These are phyloP conservation scores for Chromobotia macracanthus DNA, from an alignment of 2,797 vertebrate genomes.

Conservation along the genomic window DNA sequence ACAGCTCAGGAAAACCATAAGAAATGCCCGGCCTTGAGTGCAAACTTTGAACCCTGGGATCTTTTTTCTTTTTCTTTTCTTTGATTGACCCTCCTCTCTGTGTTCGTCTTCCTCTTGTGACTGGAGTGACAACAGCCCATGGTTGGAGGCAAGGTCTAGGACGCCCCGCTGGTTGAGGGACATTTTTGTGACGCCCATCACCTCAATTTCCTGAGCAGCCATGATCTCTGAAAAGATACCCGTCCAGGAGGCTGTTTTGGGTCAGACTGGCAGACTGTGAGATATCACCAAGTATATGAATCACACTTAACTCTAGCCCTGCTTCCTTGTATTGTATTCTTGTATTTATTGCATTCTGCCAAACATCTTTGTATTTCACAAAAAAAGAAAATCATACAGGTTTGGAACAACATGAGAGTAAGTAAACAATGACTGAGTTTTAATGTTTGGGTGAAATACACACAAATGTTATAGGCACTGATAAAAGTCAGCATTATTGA, in stretches of 20 bases:
- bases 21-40: slow-evolving; percentile 49
- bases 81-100: slow-evolving; percentile 47
- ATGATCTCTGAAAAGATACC: slow-evolving; percentile 19
- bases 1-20: slow-evolving; percentile 57
- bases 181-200: slow-evolving; percentile 46
- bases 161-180: slow-evolving; percentile 58
- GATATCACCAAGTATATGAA: neutral
- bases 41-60: slow-evolving; percentile 61
- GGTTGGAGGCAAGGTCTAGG: slow-evolving; percentile 56
- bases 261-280: neutral
- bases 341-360: neutral
- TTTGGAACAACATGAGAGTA: too few relatives aligned
- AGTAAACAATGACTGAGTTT: too few relatives aligned
- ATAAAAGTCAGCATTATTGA: neutral
- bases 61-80: slow-evolving; percentile 51
- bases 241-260: neutral
- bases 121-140: slow-evolving; percentile 59
- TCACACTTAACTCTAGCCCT: neutral
- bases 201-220: slow-evolving; percentile 31
- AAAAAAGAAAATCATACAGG: too few relatives aligned
- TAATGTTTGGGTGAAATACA: neutral
- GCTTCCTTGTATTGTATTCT: neutral
- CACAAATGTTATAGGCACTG: neutral
- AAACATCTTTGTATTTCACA: too few relatives aligned
- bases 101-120: slow-evolving; percentile 40